Evolutionary conservation across 1,140 invertebrate species (phyloP).

Genomic region (Drosophila pachea): DNA sequence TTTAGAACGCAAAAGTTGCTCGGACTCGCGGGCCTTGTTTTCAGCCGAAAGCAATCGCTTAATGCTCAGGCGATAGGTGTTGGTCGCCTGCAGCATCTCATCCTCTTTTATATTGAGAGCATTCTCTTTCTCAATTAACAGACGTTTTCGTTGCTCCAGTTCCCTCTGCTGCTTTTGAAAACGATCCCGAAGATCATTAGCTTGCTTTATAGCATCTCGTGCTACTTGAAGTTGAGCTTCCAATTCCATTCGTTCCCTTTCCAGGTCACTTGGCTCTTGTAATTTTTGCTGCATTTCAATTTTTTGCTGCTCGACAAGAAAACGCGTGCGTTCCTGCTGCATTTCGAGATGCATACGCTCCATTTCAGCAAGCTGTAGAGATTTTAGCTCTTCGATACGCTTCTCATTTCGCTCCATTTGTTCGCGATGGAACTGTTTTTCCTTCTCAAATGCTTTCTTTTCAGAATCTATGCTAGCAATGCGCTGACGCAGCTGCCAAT

Average conservation of each 20-base stretch:
- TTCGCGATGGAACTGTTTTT: constrained; percentile 77
- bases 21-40: constrained; percentile 67
- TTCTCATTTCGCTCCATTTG: constrained; percentile 74
- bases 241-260: constrained; percentile 79
- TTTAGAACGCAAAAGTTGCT: constrained; percentile 70
- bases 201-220: constrained; percentile 78
- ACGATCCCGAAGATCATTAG: constrained; percentile 79
- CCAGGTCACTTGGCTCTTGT: constrained; percentile 54
- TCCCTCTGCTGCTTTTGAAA: constrained; percentile 78
- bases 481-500: constrained; percentile 79
- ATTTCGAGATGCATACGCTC: constrained; percentile 76
- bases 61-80: constrained; percentile 61
- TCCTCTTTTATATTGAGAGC: constrained; percentile 72
- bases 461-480: constrained; percentile 73
- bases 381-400: constrained; percentile 77
- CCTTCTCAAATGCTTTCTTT: constrained; percentile 77
- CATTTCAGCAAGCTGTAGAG: constrained; percentile 78
- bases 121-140: constrained; percentile 77
- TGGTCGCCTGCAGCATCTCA: constrained; percentile 65
- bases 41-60: constrained; percentile 68
- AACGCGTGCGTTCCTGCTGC: constrained; percentile 78
- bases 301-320: constrained; percentile 78
- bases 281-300: constrained; percentile 78
- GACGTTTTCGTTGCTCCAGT: constrained; percentile 78
- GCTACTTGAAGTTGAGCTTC: constrained; percentile 80